Evolutionary conservation across 2,113 vertebrate genomes (phyloP).

Genomic region (Psittacara wagleri): DNA sequence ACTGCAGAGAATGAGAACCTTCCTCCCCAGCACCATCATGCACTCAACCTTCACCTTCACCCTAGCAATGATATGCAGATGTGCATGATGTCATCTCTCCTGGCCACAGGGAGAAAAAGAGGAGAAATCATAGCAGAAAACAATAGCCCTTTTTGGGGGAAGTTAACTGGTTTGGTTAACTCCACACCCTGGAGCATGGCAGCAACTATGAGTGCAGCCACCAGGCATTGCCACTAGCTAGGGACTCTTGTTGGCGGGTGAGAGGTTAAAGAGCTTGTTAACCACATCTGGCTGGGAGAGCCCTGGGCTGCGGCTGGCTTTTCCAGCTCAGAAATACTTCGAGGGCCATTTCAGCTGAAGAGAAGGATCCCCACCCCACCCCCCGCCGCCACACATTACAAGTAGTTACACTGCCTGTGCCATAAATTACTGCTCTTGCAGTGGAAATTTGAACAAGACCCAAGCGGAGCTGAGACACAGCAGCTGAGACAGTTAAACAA

Average conservation of each 20-base stretch:
- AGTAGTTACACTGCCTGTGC: background rate
- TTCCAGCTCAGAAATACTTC: background rate
- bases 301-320: background rate
- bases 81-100: background rate
- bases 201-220: rapidly evolving
- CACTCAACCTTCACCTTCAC: background rate
- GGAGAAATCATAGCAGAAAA: background rate
- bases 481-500: background rate
- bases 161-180: background rate
- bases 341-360: background rate
- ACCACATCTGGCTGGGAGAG: background rate
- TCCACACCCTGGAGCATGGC: rapidly evolving
- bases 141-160: background rate
- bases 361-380: too few relatives aligned
- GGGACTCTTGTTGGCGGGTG: rapidly evolving
- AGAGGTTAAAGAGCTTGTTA: background rate
- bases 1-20: background rate
- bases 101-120: background rate
- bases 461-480: rapidly evolving
- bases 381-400: rapidly evolving
- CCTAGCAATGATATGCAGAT: background rate
- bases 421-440: background rate
- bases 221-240: rapidly evolving
- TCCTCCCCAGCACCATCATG: background rate
- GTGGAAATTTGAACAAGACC: background rate